phyloP scores from a whole-genome alignment of 1,140 invertebrate species.

The Psix sp. region DNA sequence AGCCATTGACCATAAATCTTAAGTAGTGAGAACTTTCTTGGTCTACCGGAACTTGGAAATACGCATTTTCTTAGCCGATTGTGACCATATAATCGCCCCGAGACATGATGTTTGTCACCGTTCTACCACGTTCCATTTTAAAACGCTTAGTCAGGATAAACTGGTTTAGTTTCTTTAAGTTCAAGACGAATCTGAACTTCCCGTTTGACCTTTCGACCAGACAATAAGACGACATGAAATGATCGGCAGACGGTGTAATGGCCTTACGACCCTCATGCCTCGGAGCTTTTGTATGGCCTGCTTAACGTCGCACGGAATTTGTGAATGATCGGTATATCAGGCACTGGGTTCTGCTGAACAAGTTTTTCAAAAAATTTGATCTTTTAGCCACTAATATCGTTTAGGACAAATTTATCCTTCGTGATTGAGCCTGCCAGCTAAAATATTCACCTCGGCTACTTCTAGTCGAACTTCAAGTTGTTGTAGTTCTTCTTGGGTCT shows the following conservation, averaged over 20 bases:
- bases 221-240: background rate
- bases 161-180: constrained; percentile 59
- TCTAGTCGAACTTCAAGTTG: background rate
- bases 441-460: background rate
- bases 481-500: background rate
- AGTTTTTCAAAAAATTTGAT: no score
- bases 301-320: background rate
- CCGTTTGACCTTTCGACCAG: no score
- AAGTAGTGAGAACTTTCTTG: constrained; percentile 49
- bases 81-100: no score
- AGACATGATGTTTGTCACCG: no score
- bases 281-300: background rate
- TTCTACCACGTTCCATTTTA: constrained; percentile 55
- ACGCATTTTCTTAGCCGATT: constrained; percentile 19
- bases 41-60: constrained; percentile 14
- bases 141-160: constrained; percentile 52
- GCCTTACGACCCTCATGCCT: background rate
- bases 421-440: constrained; percentile 3
- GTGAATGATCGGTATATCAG: no score
- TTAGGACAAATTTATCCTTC: constrained; percentile 1
- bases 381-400: background rate
- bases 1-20: constrained; percentile 28
- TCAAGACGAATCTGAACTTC: background rate
- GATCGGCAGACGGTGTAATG: background rate
- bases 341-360: no score